Evolutionary conservation across 2,113 vertebrate genomes (phyloP).

Genomic region (Pipa parva): DNA sequence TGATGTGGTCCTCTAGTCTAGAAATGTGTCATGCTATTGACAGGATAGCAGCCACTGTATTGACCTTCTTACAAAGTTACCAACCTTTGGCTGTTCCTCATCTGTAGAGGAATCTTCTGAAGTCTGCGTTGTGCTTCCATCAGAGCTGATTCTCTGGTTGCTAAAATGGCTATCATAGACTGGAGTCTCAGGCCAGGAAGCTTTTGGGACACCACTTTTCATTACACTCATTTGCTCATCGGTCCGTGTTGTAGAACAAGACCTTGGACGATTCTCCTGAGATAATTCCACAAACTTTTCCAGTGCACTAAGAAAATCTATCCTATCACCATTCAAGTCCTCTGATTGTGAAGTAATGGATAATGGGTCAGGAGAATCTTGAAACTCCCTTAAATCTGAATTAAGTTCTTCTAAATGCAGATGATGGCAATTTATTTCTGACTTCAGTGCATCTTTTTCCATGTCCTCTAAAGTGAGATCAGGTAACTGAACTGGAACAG

Average conservation of each 20-base stretch:
- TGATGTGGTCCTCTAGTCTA: too few relatives aligned
- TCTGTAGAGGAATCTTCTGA: slow-evolving; percentile 67
- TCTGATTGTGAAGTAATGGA: slow-evolving; percentile 51
- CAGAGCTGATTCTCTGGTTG: slow-evolving; percentile 51
- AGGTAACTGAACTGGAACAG: slow-evolving; percentile 50
- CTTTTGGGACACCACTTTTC: slow-evolving; percentile 53
- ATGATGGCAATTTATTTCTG: slow-evolving; percentile 62
- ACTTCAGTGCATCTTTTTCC: slow-evolving; percentile 68
- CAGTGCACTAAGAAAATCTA: slow-evolving; percentile 88
- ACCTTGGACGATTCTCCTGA: slow-evolving; percentile 66
- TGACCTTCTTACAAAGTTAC: neutral
- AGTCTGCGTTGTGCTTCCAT: slow-evolving; percentile 54
- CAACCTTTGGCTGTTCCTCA: slow-evolving; percentile 72
- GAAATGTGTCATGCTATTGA: too few relatives aligned
- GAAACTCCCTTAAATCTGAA: slow-evolving; percentile 59
- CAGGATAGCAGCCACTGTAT: too few relatives aligned
- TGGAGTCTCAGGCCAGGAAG: slow-evolving; percentile 49
- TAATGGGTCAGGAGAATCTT: slow-evolving; percentile 59
- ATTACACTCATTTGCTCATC: slow-evolving; percentile 64
- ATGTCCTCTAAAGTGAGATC: slow-evolving; percentile 65
- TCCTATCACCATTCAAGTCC: slow-evolving; percentile 77
- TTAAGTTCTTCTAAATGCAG: slow-evolving; percentile 67
- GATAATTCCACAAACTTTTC: slow-evolving; percentile 89
- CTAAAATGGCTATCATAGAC: slow-evolving; percentile 48
- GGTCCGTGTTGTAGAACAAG: slow-evolving; percentile 59